Base-by-base conservation (phyloP, 2,797 vertebrate genomes). In the Selene dorsalis region DNA sequence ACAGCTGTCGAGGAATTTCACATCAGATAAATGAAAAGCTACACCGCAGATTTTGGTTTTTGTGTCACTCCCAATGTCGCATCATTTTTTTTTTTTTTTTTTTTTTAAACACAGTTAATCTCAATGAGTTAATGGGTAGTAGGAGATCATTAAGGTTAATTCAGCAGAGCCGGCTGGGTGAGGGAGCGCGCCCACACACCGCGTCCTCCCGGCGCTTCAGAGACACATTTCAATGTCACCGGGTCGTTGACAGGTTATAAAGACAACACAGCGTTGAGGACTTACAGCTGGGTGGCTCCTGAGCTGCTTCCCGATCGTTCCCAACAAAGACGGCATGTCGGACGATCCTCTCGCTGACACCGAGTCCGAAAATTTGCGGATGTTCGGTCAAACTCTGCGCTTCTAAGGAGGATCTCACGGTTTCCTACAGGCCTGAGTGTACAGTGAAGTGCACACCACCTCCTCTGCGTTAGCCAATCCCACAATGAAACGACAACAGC, bases 211-310 rank as follows among this genome's bases (percentile, higher is more conserved):
- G 1, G 52, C 77, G 10, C 28, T 2, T 4, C 4, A 12, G 9
- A 69, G 67, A 24, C 72, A 72, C 69, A 20, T 63, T 69, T 90
- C 92, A 94, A 93, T 92, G 93, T 93, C 91, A 93, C 60, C 50
- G 52, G 77, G 56, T 84, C 78, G 12, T 70, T 74, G n/a, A n/a
- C 1, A 18, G 5, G 38, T 71, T 22, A 9, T 18, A 14, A 12
- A 35, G 41, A 12, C 13, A 26, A 67, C 4, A 7, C 10, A 24
- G 8, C 0, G 4, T 2, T 18, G 0, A 3, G 45, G 41, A 95
- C 94, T 95, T 67, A 95, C 94, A 60, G 94, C 89, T 4, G 93
- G 94, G 56, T 95, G 94, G 70, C 5, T 93, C 84, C 69, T 92
- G 0, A 95, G 59, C 75, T 94, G 94, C 50, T 94, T 94, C n/a